These are phyloP conservation scores for Parauchenoglanis punctatus DNA, from an alignment of 2,797 vertebrate species.

Conservation along the genomic window DNA sequence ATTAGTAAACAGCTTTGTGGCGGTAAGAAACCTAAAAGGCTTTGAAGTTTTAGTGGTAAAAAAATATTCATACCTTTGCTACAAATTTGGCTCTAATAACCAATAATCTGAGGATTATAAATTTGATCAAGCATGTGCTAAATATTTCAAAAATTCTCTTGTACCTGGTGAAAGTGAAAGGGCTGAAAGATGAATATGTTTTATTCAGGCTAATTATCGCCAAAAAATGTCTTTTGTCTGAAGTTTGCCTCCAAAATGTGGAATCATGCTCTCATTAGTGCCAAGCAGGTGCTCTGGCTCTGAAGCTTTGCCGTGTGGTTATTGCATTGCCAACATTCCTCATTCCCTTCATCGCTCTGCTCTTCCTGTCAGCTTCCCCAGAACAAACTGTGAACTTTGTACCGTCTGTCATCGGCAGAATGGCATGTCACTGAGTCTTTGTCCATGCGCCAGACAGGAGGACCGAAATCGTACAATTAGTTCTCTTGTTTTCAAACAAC, in stretches of 20 bases:
- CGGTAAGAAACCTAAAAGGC: neutral
- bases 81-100: neutral
- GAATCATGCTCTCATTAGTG: slow-evolving; percentile 51
- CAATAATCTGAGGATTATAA: neutral
- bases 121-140: neutral
- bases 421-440: slow-evolving; percentile 55
- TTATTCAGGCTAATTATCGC: slow-evolving; percentile 53
- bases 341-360: slow-evolving; percentile 52
- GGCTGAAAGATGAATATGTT: slow-evolving; percentile 48
- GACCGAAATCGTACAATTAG: slow-evolving; percentile 59
- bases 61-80: neutral
- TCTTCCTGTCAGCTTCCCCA: slow-evolving; percentile 51
- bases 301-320: slow-evolving; percentile 49
- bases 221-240: slow-evolving; percentile 41
- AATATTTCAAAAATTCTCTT: slow-evolving; percentile 32
- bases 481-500: slow-evolving; percentile 45
- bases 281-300: slow-evolving; percentile 57
- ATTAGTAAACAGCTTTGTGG: slow-evolving; percentile 17
- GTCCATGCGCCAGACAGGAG: slow-evolving; percentile 57
- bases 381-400: slow-evolving; percentile 65
- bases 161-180: slow-evolving; percentile 16
- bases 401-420: slow-evolving; percentile 54
- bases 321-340: slow-evolving; percentile 57
- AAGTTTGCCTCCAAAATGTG: slow-evolving; percentile 54
- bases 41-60: slow-evolving; percentile 2